Conservation (phyloP, 2,113 vertebrate species). For the cattle (Bos taurus) region DNA sequence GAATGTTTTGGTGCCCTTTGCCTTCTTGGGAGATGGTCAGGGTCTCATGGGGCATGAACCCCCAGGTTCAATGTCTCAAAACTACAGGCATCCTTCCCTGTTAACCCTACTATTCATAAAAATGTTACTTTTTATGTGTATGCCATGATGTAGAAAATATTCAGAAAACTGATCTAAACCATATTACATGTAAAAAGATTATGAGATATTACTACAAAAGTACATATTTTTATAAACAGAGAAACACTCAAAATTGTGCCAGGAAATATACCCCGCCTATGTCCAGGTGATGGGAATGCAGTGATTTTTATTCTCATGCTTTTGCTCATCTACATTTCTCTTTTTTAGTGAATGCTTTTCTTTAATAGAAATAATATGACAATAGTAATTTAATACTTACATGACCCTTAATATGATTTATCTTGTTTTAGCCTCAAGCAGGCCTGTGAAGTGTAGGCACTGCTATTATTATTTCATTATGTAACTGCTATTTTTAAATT, state of each 20-base stretch:
- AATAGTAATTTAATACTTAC: background rate
- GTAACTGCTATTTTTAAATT: constrained; percentile 9
- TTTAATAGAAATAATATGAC: background rate
- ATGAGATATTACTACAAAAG: background rate
- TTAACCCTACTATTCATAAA: background rate
- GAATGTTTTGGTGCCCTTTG: background rate
- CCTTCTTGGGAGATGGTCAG: background rate
- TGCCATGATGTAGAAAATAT: background rate
- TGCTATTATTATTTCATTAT: background rate
- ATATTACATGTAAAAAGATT: background rate
- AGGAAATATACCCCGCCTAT: background rate
- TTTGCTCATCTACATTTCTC: background rate
- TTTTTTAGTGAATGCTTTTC: background rate
- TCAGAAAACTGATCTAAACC: background rate
- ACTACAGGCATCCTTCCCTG: background rate
- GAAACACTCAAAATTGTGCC: background rate
- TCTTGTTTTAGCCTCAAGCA: background rate
- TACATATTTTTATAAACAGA: background rate
- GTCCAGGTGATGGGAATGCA: background rate
- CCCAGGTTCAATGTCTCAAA: background rate
- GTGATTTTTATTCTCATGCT: background rate
- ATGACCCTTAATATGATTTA: background rate
- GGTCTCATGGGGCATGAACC: background rate
- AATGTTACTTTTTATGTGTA: background rate
- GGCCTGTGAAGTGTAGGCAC: background rate